Evolutionary conservation across 2,888 invertebrate genomes (phyloP).

Genomic region (Lysandra coridon): DNA sequence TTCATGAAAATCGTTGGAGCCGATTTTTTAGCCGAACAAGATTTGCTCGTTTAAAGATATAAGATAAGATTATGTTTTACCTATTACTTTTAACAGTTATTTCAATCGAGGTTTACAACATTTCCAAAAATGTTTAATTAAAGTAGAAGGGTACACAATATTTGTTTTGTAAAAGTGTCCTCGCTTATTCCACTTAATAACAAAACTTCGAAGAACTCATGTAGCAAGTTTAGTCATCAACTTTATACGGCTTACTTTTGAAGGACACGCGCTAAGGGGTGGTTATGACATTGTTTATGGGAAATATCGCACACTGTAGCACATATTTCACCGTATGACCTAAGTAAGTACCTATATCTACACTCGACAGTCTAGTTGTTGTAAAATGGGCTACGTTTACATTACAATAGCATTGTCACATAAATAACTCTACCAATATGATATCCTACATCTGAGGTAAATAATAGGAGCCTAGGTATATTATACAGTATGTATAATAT

Average conservation of each 20-base stretch:
- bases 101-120: neutral
- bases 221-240: constrained; percentile 1
- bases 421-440: neutral
- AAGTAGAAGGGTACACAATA: neutral
- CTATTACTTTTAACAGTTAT: neutral
- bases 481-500: neutral
- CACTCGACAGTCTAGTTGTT: neutral
- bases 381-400: neutral
- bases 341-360: neutral
- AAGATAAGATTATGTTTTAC: neutral
- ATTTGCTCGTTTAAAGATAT: too few species aligned
- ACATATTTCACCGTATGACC: neutral
- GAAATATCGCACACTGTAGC: neutral
- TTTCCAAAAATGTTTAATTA: neutral
- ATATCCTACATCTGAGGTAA: neutral
- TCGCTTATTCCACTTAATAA: constrained; percentile 13
- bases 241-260: neutral
- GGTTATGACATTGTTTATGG: neutral
- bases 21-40: too few species aligned
- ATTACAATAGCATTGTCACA: constrained; percentile 3
- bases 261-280: neutral
- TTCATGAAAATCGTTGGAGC: too few species aligned
- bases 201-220: constrained; percentile 11
- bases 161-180: neutral
- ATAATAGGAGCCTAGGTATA: neutral